These are phyloP conservation scores for Bradypodion pumilum DNA, from an alignment of 2,797 vertebrate species.

Conservation along the genomic window DNA sequence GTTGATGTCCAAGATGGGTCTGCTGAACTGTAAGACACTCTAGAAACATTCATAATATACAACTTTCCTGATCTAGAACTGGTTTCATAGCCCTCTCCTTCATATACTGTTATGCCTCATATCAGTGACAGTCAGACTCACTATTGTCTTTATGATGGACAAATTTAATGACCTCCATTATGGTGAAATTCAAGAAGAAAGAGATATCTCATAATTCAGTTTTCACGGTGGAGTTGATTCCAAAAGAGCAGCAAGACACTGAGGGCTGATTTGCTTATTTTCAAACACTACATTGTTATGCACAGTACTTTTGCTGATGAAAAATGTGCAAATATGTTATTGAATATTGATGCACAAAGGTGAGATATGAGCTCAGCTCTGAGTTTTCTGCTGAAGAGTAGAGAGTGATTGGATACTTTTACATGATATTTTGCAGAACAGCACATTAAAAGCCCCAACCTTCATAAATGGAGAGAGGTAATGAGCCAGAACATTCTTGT, in stretches of 20 bases:
- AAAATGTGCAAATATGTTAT: slow-evolving; percentile 31
- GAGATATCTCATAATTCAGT: background rate
- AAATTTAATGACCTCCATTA: background rate
- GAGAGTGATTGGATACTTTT: background rate
- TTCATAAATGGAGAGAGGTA: slow-evolving; percentile 59
- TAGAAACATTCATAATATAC: no score
- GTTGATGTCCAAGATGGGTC: no score
- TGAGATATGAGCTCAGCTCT: slow-evolving; percentile 33
- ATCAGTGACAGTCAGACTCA: background rate
- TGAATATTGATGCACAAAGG: slow-evolving; percentile 53
- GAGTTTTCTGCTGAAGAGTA: slow-evolving; percentile 42
- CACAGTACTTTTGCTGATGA: slow-evolving; percentile 17
- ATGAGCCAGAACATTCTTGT: slow-evolving; percentile 46
- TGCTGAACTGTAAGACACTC: no score
- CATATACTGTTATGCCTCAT: background rate
- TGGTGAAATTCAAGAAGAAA: background rate
- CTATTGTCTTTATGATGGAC: background rate
- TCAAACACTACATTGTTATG: background rate
- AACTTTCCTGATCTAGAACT: background rate
- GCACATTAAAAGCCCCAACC: slow-evolving; percentile 57
- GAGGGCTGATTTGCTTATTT: slow-evolving; percentile 5
- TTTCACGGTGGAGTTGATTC: background rate
- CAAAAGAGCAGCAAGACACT: accelerated
- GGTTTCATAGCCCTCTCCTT: background rate
- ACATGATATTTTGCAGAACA: slow-evolving; percentile 9